These are phyloP conservation scores for Trididemnum miniatum DNA, from an alignment of 23 tunicate genomes.

Conservation along the genomic window DNA sequence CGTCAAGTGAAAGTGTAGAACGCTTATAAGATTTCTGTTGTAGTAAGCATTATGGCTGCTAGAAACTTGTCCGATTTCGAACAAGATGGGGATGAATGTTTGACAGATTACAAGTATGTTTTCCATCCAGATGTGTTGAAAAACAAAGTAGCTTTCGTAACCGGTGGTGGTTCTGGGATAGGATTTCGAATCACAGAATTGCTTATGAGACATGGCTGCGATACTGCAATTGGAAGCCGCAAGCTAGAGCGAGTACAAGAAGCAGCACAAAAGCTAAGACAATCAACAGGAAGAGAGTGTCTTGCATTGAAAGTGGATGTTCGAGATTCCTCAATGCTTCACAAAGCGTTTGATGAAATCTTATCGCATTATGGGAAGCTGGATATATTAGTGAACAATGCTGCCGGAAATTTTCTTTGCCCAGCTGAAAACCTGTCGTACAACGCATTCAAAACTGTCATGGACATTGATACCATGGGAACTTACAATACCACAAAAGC, in stretches of 20 bases:
- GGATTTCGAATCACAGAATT: constrained; percentile 89
- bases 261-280: constrained; percentile 63
- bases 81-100: constrained; percentile 8
- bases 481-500: constrained; percentile 85
- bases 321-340: constrained; percentile 49
- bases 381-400: constrained; percentile 78
- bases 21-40: too few species aligned
- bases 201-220: constrained; percentile 94
- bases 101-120: constrained; percentile 8
- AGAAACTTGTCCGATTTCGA: constrained; percentile 7
- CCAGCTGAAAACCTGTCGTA: constrained; percentile 70
- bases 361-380: constrained; percentile 53
- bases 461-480: constrained; percentile 89
- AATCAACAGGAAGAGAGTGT: constrained; percentile 73
- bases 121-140: constrained; percentile 12
- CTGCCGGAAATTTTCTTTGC: constrained; percentile 90
- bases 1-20: too few species aligned
- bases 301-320: constrained; percentile 73
- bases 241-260: constrained; percentile 69
- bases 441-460: constrained; percentile 86
- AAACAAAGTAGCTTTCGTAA: constrained; percentile 82
- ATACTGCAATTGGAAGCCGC: constrained; percentile 84
- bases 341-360: constrained; percentile 32
- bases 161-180: constrained; percentile 96
- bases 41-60: too few species aligned